phyloP scores from a whole-genome alignment of 2,113 vertebrate species.

The Osmerus mordax region DNA sequence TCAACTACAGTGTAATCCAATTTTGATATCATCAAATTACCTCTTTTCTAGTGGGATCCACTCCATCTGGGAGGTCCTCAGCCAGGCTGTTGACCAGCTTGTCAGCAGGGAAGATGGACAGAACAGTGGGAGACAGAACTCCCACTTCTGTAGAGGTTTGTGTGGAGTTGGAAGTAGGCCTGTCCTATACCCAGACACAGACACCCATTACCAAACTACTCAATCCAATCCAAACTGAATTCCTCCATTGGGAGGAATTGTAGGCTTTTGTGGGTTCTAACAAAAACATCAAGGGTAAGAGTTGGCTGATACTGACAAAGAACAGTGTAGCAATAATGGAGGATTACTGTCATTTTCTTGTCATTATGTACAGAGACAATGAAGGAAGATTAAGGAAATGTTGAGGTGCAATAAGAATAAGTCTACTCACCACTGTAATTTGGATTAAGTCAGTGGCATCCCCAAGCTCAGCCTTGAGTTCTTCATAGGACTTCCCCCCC shows the following conservation, averaged over 20 bases:
- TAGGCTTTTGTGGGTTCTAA: too few species aligned
- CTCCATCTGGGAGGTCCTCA: slow-evolving; percentile 74
- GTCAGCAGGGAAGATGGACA: slow-evolving; percentile 47
- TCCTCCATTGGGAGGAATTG: too few species aligned
- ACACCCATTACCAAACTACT: background rate
- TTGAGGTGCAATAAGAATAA: too few species aligned
- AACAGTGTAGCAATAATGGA: too few species aligned
- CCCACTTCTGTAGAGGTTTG: slow-evolving; percentile 20
- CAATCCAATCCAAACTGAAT: too few species aligned
- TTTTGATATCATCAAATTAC: slow-evolving; percentile 63
- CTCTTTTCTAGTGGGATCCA: slow-evolving; percentile 81
- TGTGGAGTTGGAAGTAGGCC: slow-evolving; percentile 35
- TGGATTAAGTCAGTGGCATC: slow-evolving; percentile 69
- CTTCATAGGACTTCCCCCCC: slow-evolving; percentile 79
- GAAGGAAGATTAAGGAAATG: too few species aligned
- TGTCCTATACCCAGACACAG: slow-evolving; percentile 51
- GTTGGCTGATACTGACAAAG: too few species aligned
- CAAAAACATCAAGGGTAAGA: too few species aligned
- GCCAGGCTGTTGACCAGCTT: slow-evolving; percentile 54
- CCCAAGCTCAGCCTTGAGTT: slow-evolving; percentile 77
- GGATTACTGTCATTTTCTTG: too few species aligned
- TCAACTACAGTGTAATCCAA: slow-evolving; percentile 61
- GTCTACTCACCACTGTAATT: slow-evolving; percentile 81
- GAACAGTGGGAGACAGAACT: background rate
- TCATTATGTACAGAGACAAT: too few species aligned